Conservation (phyloP, 2,888 invertebrate genomes). For the Odontocolon sp. region DNA sequence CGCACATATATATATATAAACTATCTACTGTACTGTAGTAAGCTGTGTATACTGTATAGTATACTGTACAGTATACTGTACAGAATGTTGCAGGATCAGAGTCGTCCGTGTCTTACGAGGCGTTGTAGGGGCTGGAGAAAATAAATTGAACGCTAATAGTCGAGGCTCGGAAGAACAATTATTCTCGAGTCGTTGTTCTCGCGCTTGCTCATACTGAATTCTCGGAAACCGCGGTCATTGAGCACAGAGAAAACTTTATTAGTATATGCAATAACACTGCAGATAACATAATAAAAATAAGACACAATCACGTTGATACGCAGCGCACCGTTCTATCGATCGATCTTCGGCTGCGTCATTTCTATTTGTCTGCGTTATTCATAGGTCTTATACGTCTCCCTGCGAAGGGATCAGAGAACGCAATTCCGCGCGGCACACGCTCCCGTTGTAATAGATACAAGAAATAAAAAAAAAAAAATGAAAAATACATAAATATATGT, state of each 20-base stretch:
- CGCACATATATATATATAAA: slow-evolving; percentile 22
- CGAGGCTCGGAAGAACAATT: slow-evolving; percentile 46
- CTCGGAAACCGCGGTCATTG: slow-evolving; percentile 31
- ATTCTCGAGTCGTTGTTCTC: slow-evolving; percentile 52
- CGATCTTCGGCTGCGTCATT: slow-evolving; percentile 53
- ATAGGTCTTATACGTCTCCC: slow-evolving; percentile 45
- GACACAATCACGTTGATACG: slow-evolving; percentile 43
- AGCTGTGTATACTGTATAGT: slow-evolving; percentile 5
- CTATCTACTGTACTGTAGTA: slow-evolving; percentile 3
- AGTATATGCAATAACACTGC: slow-evolving; percentile 1
- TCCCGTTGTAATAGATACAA: slow-evolving; percentile 23
- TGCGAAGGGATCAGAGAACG: slow-evolving; percentile 59
- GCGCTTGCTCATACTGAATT: slow-evolving; percentile 43
- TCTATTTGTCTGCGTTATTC: slow-evolving; percentile 59
- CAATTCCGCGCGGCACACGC: slow-evolving; percentile 47
- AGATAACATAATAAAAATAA: neutral
- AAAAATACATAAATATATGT: slow-evolving; percentile 7
- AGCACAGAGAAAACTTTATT: slow-evolving; percentile 44
- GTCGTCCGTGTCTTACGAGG: slow-evolving; percentile 38
- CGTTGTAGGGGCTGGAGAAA: slow-evolving; percentile 44
- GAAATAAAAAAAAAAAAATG: too few species aligned
- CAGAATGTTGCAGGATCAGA: slow-evolving; percentile 7
- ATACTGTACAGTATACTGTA: slow-evolving; percentile 9
- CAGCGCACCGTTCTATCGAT: slow-evolving; percentile 43
- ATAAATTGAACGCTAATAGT: slow-evolving; percentile 38